Evolutionary conservation across 1,140 invertebrate species (phyloP), one percentile per base, ranked within the genome.

Genomic region (Cryptotermes secundus): DNA sequence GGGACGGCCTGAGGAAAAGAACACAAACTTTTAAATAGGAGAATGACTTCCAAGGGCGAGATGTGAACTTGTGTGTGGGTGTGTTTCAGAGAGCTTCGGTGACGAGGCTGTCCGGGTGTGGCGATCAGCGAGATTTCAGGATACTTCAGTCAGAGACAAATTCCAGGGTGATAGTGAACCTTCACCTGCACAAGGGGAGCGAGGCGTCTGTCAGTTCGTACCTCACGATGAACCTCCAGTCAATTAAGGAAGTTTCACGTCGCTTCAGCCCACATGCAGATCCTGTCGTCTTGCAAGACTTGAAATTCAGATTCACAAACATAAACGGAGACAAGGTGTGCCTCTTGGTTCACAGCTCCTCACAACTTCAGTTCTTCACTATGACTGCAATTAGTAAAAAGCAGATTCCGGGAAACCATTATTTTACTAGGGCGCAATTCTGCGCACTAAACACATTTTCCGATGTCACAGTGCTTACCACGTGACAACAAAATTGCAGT

Each of bases 191-290:
- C 72, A 80, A 38, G 14, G 59, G 26, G 24, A 31, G 26, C 19
- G 49, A 38, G 42, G 83, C 83, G 1, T 72, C 53, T 19, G 83
- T 79, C 65, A 84, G 72, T n/a, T 84, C 83, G 16, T 84, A 84
- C 59, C 1, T 79, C 31, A 79, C 53, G 22, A 24, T 84, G 24
- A 80, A 53, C 34, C 72, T 84, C 22, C 34, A 7, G 24, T 79
- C 83, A 14, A 16, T 34, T 16, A 19, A 84, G 6, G 10, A 26
- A 24, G 19, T 16, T 9, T 81, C 80, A 35, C n/a, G 34, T 4
- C 80, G 80, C 24, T 81, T 81, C 42, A 81, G n/a, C 19, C 80
- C 7, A 2, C 80, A 34, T 10, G 24, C 22, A 34, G 12, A 81
- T 2, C 6, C 34, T 10, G 34, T 81, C 31, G 42, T 12, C 2